Evolutionary conservation across 35 echinoderm and acorn worm genomes (phyloP).

Genomic region (Nesometra sesokonis): DNA sequence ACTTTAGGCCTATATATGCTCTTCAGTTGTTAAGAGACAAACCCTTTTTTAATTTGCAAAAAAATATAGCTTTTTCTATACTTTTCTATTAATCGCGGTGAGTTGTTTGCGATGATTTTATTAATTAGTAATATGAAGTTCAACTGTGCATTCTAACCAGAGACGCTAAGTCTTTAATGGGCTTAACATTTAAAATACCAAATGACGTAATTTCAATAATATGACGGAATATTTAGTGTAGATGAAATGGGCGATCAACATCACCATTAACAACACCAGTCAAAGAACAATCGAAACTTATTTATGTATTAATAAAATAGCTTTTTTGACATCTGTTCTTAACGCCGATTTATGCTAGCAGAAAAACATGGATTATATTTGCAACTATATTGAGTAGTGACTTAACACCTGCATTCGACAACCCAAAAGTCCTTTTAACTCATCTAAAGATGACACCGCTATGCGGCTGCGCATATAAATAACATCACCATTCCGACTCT

Average conservation of each 20-base stretch:
- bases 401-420: background rate
- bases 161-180: too few relatives aligned
- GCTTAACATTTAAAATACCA: too few relatives aligned
- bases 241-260: background rate
- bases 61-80: too few relatives aligned
- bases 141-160: too few relatives aligned
- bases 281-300: background rate
- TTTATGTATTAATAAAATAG: background rate
- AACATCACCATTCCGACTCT: background rate
- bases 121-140: too few relatives aligned
- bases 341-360: background rate
- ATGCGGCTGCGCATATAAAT: background rate
- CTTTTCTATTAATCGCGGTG: too few relatives aligned
- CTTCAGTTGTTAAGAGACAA: too few relatives aligned
- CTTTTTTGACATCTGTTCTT: background rate
- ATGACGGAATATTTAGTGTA: background rate
- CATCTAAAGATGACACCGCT: background rate
- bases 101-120: too few relatives aligned
- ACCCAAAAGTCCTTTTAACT: background rate
- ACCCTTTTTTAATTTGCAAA: too few relatives aligned
- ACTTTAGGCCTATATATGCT: too few relatives aligned
- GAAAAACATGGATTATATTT: background rate
- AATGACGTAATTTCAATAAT: too few relatives aligned
- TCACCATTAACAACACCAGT: background rate
- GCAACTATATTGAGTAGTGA: background rate